Percentiles rank a stretch among this genome's conserved stretches.
Evolutionary conservation across 2,888 invertebrate genomes (phyloP).

Genomic region (Lepidochrysops patricia): DNA sequence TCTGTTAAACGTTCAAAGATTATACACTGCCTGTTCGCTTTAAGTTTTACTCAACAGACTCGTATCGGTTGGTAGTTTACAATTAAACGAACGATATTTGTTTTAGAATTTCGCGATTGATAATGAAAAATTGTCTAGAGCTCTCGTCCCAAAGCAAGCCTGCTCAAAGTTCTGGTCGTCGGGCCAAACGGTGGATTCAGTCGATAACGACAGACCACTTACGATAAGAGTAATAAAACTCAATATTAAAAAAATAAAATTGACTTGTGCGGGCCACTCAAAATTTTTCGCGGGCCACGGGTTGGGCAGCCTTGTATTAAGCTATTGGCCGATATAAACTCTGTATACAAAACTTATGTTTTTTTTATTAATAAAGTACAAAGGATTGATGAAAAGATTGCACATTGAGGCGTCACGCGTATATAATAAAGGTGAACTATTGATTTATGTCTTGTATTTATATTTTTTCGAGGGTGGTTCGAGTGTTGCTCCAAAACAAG

Average conservation of each 20-base stretch:
- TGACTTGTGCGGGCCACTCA: no score
- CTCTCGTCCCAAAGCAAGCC: no score
- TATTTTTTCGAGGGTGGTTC: slow-evolving; percentile 33
- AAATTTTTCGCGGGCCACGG: no score
- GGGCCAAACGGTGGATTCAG: no score
- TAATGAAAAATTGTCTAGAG: no score
- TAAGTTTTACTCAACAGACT: background rate
- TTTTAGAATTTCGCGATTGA: no score
- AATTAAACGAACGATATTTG: no score
- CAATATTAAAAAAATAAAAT: no score
- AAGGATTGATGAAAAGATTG: slow-evolving; percentile 38
- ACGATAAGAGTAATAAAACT: no score
- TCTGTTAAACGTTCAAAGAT: background rate
- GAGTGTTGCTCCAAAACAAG: slow-evolving; percentile 20
- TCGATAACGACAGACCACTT: no score
- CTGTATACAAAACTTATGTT: slow-evolving; percentile 22
- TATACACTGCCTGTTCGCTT: background rate
- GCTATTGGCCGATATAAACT: background rate
- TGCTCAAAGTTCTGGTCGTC: no score
- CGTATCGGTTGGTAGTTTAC: background rate
- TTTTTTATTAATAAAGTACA: slow-evolving; percentile 23
- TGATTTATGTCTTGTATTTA: slow-evolving; percentile 60
- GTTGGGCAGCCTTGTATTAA: no score
- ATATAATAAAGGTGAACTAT: slow-evolving; percentile 60
- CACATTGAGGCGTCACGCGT: slow-evolving; percentile 54